Evolutionary conservation across 2,888 invertebrate genomes (phyloP), one percentile per base, ranked within the genome.

Genomic region (Acrocera orbiculus): DNA sequence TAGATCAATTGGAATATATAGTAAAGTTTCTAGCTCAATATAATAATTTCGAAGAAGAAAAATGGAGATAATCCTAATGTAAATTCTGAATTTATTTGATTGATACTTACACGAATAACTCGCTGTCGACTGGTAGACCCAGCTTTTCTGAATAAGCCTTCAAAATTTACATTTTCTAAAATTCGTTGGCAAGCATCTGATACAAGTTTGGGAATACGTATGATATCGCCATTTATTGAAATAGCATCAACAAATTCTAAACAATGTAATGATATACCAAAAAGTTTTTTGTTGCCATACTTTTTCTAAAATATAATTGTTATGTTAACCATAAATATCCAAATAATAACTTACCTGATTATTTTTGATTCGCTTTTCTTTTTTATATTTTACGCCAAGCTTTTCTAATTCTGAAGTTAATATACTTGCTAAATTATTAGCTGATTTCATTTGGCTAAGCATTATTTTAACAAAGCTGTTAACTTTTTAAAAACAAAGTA

Each of bases 111-210:
- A 62, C 76, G 76, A 15, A 89, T 70, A 56, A 85, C 83, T 50
- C 76, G 78, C 56, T 86, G 85, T 40, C 87, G 67, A 23, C 71
- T 66, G 46, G 80, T 72, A 2, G 86, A 83, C 10, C 89, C 90
- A 30, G 85, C 83, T 63, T 86, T 89, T 6, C 90, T 68, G 55
- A 90, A 90, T 30, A 90, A 60, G 1, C 90, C 90, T 53, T 89
- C 89, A 14, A 76, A 72, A 35, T 70, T 67, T 17, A 77, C 67
- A 56, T 77, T 70, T 27, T 70, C 63, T 41, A 74, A 62, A 32
- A 85, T 68, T 46, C 70, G 73, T 33, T 70, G 64, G 46, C 79
- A 76, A 49, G 78, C 69, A 51, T 78, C 74, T 44, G 73, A 69
- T 2, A 83, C 70, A 48, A 82, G 70, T 43, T 67, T 65, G 5